Conservation (phyloP, 1,140 invertebrate species). For the Orchestia grillus region DNA sequence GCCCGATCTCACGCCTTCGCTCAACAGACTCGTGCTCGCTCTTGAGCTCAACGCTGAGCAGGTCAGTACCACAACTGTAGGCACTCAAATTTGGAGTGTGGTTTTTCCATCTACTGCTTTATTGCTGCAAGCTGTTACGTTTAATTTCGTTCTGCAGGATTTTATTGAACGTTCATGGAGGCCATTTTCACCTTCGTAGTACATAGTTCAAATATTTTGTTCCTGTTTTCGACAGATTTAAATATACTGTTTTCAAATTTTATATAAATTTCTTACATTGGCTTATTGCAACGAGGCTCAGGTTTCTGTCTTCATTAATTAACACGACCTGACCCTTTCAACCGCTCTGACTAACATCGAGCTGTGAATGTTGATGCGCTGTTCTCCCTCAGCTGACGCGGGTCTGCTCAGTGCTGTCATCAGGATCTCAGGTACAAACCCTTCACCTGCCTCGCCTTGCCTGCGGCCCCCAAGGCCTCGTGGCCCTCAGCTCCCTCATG, state of each 20-base stretch:
- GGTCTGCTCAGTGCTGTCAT: slow-evolving; percentile 64
- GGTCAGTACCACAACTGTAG: slow-evolving; percentile 44
- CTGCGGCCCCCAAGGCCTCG: slow-evolving; percentile 74
- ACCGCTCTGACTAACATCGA: not conserved
- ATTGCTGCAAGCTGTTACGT: not conserved
- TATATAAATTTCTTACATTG: not conserved
- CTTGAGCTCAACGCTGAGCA: slow-evolving; percentile 66
- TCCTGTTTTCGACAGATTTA: not conserved
- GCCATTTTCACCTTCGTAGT: not conserved
- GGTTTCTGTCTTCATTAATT: not conserved
- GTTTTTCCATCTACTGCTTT: not conserved
- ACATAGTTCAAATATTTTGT: not conserved
- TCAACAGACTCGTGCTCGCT: slow-evolving; percentile 66
- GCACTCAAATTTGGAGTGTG: not conserved
- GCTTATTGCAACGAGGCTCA: not conserved
- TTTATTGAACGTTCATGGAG: not conserved
- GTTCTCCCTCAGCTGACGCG: slow-evolving; percentile 61
- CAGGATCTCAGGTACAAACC: slow-evolving; percentile 73
- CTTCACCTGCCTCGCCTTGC: slow-evolving; percentile 76
- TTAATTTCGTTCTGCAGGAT: not conserved
- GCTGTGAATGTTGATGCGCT: not conserved
- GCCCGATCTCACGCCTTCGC: slow-evolving; percentile 63
- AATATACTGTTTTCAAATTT: not conserved
- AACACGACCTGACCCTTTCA: not conserved
- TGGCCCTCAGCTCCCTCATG: slow-evolving; percentile 70